Evolutionary conservation across 1,140 invertebrate species (phyloP), one percentile per base, ranked within the genome.

Genomic region (Mercenaria mercenaria): DNA sequence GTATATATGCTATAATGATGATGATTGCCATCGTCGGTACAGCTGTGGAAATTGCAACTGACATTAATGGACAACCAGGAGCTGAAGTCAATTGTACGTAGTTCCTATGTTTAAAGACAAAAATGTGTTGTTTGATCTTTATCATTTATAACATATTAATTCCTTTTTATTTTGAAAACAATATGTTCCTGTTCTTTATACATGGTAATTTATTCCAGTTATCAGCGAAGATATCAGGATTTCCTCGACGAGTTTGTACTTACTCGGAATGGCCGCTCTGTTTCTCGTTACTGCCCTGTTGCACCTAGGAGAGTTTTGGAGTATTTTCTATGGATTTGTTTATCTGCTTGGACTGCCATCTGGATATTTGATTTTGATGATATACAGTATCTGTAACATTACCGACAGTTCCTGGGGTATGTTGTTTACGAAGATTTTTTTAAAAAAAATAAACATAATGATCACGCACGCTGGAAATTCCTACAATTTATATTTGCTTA

Each of bases 261-360:
- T 95, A 1, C 77, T 52, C 8, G 59, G 59, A 23, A 50, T 94
- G 47, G 90, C 92, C 0, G 89, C 41, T 26, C 91, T 95, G 69
- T 96, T 98, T 74, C 94, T 98, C 0, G 93, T 98, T 29, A 97
- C 97, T 6, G 98, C 97, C 0, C 91, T 98, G 0, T 92, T 99
- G 26, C 98, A 99, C 96, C 98, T 98, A 0, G 97, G 82, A 13
- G 95, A 95, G 69, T 89, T 93, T 15, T 50, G n/a, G 8, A 93
- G 91, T 74, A 91, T 95, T 0, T n/a, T 94, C 0, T 89, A 94
- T 56, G 93, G 93, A 6, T 13, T 94, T n/a, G 93, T 92, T 90
- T 95, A 93, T 69, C 91, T 95, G 0, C 89, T 94, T 26, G 94
- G 94, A 91, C 79, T 95, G 2, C 94, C 94, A 3, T 92, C 94